phyloP scores from a whole-genome alignment of 2,797 vertebrate species.

The Botia almorhae region DNA sequence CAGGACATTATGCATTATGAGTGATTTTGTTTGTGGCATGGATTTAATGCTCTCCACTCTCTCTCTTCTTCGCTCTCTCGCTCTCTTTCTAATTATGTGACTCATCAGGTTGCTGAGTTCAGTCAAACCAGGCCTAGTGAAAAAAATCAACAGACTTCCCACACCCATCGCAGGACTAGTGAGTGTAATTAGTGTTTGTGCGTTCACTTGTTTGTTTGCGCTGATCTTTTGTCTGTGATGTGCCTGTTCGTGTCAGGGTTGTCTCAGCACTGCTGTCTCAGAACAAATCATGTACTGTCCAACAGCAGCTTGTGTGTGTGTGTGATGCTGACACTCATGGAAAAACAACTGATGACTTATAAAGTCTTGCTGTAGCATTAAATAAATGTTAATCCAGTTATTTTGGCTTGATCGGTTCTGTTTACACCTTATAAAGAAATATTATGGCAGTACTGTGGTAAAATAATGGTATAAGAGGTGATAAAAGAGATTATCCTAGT shows the following conservation, averaged over 20 bases:
- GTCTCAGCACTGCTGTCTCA: slow-evolving; percentile 19
- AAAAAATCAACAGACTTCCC: slow-evolving; percentile 96
- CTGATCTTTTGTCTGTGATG: slow-evolving; percentile 14
- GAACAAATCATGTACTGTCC: slow-evolving; percentile 45
- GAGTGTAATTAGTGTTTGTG: slow-evolving; percentile 68
- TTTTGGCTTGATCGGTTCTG: too few relatives aligned
- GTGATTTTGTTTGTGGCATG: neutral
- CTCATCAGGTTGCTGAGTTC: slow-evolving; percentile 90
- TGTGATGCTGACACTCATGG: neutral
- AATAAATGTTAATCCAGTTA: too few relatives aligned
- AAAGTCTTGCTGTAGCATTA: too few relatives aligned
- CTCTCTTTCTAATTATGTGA: neutral
- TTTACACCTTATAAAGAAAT: too few relatives aligned
- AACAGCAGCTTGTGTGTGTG: neutral
- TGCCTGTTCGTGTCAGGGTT: slow-evolving; percentile 39
- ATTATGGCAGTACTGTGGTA: too few relatives aligned
- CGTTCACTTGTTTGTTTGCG: slow-evolving; percentile 31
- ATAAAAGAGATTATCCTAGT: too few relatives aligned
- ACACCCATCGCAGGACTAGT: slow-evolving; percentile 97
- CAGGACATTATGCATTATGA: slow-evolving; percentile 12
- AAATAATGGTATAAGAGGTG: too few relatives aligned
- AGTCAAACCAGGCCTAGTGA: slow-evolving; percentile 94
- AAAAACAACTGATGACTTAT: neutral
- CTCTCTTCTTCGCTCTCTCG: slow-evolving; percentile 18
- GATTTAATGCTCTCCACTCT: neutral